Conservation (phyloP, 2,888 invertebrate genomes). For the Cerceris ruficornis region DNA sequence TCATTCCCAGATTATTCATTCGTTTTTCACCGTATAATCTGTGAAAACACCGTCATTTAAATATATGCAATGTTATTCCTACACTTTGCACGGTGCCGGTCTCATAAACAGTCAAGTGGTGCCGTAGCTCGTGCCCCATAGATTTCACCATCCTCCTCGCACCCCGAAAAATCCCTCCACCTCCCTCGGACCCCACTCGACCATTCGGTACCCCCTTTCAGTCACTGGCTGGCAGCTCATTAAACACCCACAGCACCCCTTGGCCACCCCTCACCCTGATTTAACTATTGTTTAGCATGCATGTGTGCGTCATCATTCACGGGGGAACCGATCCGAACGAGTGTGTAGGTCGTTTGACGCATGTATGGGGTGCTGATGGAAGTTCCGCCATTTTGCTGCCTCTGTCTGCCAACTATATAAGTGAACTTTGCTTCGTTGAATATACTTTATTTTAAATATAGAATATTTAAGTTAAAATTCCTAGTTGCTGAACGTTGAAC, state of each 20-base stretch:
- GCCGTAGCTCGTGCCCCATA: constrained; percentile 71
- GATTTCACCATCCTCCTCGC: constrained; percentile 57
- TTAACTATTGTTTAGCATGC: constrained; percentile 78
- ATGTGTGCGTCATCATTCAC: constrained; percentile 61
- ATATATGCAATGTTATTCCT: constrained; percentile 75
- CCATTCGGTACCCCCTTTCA: constrained; percentile 53
- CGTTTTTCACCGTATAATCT: background rate
- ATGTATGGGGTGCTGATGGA: constrained; percentile 26
- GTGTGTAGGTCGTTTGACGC: constrained; percentile 28
- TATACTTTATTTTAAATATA: too few relatives aligned
- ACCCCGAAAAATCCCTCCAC: constrained; percentile 45
- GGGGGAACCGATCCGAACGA: constrained; percentile 35
- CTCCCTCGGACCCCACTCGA: constrained; percentile 35
- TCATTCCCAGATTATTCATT: background rate
- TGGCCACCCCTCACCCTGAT: constrained; percentile 76
- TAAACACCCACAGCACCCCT: constrained; percentile 80
- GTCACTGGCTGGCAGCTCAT: constrained; percentile 78
- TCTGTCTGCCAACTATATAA: constrained; percentile 28
- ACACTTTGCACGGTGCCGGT: constrained; percentile 74
- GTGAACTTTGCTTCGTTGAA: too few relatives aligned
- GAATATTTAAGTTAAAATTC: too few relatives aligned
- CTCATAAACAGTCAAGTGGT: constrained; percentile 77
- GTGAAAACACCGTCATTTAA: constrained; percentile 48
- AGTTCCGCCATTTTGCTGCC: constrained; percentile 34
- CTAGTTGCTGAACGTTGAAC: too few relatives aligned